These are phyloP conservation scores for Enteromius afrohamiltoni DNA, from an alignment of 2,797 vertebrate species.

Conservation along the genomic window DNA sequence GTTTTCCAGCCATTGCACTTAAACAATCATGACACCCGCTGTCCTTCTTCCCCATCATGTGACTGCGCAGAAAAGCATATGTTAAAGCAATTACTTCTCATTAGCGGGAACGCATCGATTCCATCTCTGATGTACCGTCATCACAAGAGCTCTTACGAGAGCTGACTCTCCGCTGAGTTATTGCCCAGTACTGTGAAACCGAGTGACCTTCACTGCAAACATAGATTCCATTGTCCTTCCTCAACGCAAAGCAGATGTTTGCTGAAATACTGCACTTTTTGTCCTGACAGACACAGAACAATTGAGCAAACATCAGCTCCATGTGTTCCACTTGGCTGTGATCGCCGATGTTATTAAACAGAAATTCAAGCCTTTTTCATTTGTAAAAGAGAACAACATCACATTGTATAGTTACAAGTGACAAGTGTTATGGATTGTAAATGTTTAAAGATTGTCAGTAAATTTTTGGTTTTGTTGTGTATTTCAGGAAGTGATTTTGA, in stretches of 20 bases:
- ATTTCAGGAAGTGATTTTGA: conserved; percentile 94
- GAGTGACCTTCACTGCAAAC: conserved; percentile 58
- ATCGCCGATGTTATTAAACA: conserved; percentile 47
- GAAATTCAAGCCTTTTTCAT: conserved; percentile 39
- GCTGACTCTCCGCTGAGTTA: conserved; percentile 51
- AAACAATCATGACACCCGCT: conserved; percentile 27
- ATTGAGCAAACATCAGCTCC: conserved; percentile 57
- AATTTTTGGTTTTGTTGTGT: conserved; percentile 60
- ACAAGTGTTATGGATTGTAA: conserved; percentile 24
- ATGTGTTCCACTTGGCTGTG: conserved; percentile 46
- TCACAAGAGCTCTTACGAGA: conserved; percentile 43
- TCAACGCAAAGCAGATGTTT: conserved; percentile 62
- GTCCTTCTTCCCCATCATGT: conserved; percentile 33
- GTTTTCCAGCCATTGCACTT: conserved; percentile 28
- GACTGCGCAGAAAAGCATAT: conserved; percentile 29
- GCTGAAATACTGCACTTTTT: conserved; percentile 71
- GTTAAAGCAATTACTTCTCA: conserved; percentile 49
- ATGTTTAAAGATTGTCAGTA: conserved; percentile 7
- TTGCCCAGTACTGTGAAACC: conserved; percentile 52
- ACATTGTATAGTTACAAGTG: conserved; percentile 22
- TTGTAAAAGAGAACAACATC: conserved; percentile 36
- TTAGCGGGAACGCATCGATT: conserved; percentile 44
- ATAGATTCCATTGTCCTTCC: conserved; percentile 61
- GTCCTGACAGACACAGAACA: conserved; percentile 57
- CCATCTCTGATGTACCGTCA: conserved; percentile 42